Evolutionary conservation across 2,113 vertebrate genomes (phyloP).

Genomic region (Coturnix japonica): DNA sequence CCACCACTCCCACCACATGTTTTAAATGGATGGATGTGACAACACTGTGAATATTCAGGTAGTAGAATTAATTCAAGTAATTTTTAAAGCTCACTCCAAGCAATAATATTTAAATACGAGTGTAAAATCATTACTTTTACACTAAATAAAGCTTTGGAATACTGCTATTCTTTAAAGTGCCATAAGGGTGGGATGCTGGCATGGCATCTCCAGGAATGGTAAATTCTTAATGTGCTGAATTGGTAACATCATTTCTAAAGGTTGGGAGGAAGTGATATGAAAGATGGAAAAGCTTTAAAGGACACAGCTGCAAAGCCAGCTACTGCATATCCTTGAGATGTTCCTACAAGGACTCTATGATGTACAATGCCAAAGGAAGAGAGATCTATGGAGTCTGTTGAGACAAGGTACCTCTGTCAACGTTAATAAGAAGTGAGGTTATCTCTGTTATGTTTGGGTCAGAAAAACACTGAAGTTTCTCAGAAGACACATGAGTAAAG

Average conservation of each 20-base stretch:
- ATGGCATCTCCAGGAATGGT: constrained; percentile 12
- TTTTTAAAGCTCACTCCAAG: constrained; percentile 34
- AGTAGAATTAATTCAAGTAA: neutral
- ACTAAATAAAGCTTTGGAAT: neutral
- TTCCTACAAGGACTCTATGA: constrained; percentile 59
- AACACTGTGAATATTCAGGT: constrained; percentile 31
- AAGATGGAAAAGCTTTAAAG: constrained; percentile 51
- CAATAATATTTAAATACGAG: constrained; percentile 1
- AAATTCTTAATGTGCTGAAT: constrained; percentile 26
- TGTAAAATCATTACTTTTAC: constrained; percentile 30
- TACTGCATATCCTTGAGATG: constrained; percentile 53
- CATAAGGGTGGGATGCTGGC: neutral
- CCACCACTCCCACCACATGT: too few relatives aligned
- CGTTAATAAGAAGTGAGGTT: constrained; percentile 34
- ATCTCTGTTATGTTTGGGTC: constrained; percentile 39
- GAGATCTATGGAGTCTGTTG: constrained; percentile 44
- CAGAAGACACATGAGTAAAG: constrained; percentile 44
- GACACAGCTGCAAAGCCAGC: constrained; percentile 1
- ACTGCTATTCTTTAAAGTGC: neutral
- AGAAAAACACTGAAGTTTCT: constrained; percentile 32
- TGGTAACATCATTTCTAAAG: constrained; percentile 39
- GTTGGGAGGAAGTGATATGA: neutral
- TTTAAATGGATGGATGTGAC: neutral
- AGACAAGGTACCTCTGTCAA: constrained; percentile 54
- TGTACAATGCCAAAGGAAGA: constrained; percentile 43